Conservation (phyloP, 2,797 vertebrate species). For the Dermochelys coriacea region DNA sequence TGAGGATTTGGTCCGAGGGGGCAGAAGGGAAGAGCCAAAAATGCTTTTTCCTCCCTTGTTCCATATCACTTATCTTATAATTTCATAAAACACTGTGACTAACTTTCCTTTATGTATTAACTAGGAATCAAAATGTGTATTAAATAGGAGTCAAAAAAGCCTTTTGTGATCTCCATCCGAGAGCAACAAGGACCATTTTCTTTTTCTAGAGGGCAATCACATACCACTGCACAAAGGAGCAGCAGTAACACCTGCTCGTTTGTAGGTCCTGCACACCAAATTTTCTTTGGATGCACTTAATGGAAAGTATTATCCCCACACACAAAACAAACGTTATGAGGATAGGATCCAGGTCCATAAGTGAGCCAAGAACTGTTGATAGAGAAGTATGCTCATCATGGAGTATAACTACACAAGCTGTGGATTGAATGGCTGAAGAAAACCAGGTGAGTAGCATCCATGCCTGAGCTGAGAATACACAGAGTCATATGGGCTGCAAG, state of each 20-base stretch:
- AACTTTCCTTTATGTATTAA: not conserved
- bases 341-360: not conserved
- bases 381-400: not conserved
- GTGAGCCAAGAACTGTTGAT: not conserved
- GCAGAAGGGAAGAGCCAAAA: not conserved
- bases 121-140: not conserved
- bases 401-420: conserved; percentile 21
- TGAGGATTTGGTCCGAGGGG: not conserved
- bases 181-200: not conserved
- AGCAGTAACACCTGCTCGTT: not conserved
- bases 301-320: conserved; percentile 67
- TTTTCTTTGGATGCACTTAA: conserved; percentile 19
- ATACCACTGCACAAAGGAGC: not conserved
- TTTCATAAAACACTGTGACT: not conserved
- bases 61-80: not conserved
- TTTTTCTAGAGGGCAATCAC: rapidly evolving
- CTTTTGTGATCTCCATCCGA: not conserved
- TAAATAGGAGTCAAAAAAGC: not conserved
- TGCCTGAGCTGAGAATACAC: not conserved
- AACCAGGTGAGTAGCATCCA: rapidly evolving
- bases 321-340: not conserved
- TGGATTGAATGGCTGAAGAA: not conserved
- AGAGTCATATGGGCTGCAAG: not conserved
- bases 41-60: not conserved
- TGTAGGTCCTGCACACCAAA: not conserved